These are phyloP conservation scores for Erethizon dorsatum DNA, from an alignment of 2,797 vertebrate genomes.

Conservation along the genomic window DNA sequence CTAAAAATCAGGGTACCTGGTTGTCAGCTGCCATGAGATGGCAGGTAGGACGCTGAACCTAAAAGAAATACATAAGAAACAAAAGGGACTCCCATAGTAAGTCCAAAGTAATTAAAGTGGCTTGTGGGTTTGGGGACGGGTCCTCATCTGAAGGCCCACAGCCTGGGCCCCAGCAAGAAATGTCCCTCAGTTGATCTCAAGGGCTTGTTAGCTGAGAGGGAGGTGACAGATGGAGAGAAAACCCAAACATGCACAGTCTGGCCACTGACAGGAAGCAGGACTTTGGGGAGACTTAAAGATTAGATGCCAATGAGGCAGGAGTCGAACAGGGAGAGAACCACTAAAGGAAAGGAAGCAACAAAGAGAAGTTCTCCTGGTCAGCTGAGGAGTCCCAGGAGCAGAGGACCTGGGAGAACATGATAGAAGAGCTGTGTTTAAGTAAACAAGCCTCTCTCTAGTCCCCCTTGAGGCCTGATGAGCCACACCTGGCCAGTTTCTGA, in stretches of 20 bases:
- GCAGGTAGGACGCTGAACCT: background rate
- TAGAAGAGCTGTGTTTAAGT: background rate
- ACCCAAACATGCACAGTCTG: background rate
- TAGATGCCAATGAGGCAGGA: background rate
- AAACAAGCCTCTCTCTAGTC: background rate
- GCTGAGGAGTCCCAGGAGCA: background rate
- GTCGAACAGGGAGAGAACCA: background rate
- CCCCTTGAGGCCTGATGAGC: background rate
- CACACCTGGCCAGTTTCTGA: background rate
- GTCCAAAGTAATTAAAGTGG: background rate
- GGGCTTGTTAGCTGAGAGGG: background rate
- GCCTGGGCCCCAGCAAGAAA: background rate
- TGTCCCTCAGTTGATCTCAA: background rate
- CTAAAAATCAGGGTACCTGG: background rate
- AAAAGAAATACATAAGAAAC: background rate
- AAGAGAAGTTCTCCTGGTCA: constrained; percentile 11
- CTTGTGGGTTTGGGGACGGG: background rate
- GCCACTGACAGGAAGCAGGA: background rate
- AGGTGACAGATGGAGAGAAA: background rate
- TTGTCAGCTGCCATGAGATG: background rate
- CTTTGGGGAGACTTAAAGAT: constrained; percentile 21
- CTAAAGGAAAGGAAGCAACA: constrained; percentile 3
- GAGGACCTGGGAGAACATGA: background rate
- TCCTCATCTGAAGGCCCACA: background rate
- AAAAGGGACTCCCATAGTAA: background rate